Evolutionary conservation across 2,888 invertebrate species (phyloP).

Genomic region (Diploptera punctata): DNA sequence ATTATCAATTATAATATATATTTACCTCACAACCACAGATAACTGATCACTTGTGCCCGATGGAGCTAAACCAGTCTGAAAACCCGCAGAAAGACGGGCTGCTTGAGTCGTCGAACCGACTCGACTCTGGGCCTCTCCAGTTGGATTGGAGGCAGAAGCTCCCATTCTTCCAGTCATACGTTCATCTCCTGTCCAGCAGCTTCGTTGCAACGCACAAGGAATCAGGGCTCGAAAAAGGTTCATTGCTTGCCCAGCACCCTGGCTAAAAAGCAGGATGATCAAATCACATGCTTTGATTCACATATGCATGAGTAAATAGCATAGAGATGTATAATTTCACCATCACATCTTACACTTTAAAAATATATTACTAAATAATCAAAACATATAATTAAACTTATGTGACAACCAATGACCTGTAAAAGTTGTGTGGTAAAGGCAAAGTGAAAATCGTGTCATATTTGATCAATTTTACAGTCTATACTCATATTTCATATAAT

Average conservation of each 20-base stretch:
- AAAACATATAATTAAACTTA: background rate
- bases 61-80: conserved; percentile 36
- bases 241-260: conserved; percentile 42
- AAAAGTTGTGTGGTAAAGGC: background rate
- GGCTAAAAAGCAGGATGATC: conserved; percentile 39
- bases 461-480: too few relatives aligned
- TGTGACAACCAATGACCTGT: conserved; percentile 32
- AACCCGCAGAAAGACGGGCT: conserved; percentile 34
- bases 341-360: too few relatives aligned
- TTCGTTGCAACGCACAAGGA: conserved; percentile 44
- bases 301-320: too few relatives aligned
- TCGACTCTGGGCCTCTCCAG: conserved; percentile 41
- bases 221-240: conserved; percentile 43
- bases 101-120: conserved; percentile 38
- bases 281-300: too few relatives aligned
- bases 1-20: background rate
- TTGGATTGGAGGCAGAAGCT: conserved; percentile 42
- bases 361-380: too few relatives aligned
- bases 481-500: background rate
- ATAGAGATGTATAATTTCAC: background rate
- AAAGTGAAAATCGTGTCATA: too few relatives aligned
- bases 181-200: conserved; percentile 44
- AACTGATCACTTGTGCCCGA: conserved; percentile 40
- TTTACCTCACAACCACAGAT: conserved; percentile 38
- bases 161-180: conserved; percentile 44